Conservation (phyloP, 2,888 invertebrate species). For the Tiphia femorata region DNA sequence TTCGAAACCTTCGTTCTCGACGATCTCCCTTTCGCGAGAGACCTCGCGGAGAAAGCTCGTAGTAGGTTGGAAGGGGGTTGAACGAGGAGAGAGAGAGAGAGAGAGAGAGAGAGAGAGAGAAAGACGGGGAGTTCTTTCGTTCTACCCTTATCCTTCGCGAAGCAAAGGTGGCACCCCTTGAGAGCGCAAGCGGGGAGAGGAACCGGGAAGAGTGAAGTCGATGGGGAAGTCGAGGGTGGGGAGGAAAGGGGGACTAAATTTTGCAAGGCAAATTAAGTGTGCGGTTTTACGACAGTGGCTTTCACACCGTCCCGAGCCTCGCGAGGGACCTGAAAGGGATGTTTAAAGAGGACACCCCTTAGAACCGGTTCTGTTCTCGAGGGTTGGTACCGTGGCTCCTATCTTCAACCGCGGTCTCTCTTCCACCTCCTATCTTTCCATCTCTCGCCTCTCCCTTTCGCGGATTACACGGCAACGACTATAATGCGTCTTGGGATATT, state of each 20-base stretch:
- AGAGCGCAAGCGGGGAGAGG: slow-evolving; percentile 17
- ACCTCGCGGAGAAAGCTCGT: slow-evolving; percentile 23
- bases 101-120: not conserved
- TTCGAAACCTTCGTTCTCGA: slow-evolving; percentile 10
- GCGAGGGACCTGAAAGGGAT: slow-evolving; percentile 50
- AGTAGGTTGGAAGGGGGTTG: not conserved
- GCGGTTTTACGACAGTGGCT: slow-evolving; percentile 66
- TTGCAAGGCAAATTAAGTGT: slow-evolving; percentile 69
- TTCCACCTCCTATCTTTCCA: not conserved
- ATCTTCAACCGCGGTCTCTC: not conserved
- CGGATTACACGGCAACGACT: slow-evolving; percentile 34
- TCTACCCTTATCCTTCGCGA: not conserved
- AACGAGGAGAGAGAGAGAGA: not conserved
- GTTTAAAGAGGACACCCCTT: slow-evolving; percentile 51
- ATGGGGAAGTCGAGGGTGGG: slow-evolving; percentile 18
- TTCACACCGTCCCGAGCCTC: slow-evolving; percentile 44
- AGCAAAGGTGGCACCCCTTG: slow-evolving; percentile 20
- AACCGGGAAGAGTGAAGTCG: slow-evolving; percentile 19
- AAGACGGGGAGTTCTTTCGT: not conserved
- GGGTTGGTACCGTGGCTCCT: slow-evolving; percentile 5
- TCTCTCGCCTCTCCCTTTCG: slow-evolving; percentile 5
- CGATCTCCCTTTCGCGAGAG: slow-evolving; percentile 27
- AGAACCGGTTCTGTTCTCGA: slow-evolving; percentile 18
- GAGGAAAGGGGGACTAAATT: slow-evolving; percentile 57
- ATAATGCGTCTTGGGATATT: slow-evolving; percentile 37